A percentile compares a stretch with the other conserved stretches of the same genome.
These are phyloP conservation scores for Trialeurodes vaporariorum DNA, from an alignment of 1,140 invertebrate genomes.

Conservation along the genomic window DNA sequence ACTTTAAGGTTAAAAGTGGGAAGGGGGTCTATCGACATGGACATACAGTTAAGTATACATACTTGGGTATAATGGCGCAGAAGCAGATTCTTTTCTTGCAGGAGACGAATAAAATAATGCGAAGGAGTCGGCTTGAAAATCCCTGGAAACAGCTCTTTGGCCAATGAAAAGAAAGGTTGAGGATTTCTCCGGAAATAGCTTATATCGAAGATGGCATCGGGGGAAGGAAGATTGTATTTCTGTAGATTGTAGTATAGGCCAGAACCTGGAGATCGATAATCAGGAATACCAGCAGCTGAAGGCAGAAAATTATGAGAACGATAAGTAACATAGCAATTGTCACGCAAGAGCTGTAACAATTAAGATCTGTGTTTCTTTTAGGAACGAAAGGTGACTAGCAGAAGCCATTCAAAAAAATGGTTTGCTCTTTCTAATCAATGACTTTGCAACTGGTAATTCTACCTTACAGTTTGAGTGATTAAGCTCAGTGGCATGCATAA, in stretches of 20 bases:
- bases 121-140: slow-evolving; percentile 65
- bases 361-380: too few species aligned
- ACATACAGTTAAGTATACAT: too few species aligned
- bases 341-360: too few species aligned
- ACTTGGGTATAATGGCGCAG: slow-evolving; percentile 66
- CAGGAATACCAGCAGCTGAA: slow-evolving; percentile 85
- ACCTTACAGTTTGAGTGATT: too few species aligned
- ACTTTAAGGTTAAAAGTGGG: too few species aligned
- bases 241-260: slow-evolving; percentile 86
- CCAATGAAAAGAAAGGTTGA: slow-evolving; percentile 72
- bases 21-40: too few species aligned
- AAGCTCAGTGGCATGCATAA: too few species aligned
- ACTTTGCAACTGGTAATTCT: too few species aligned
- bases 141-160: slow-evolving; percentile 75
- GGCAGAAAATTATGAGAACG: not conserved
- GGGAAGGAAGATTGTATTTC: slow-evolving; percentile 84
- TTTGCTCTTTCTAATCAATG: too few species aligned
- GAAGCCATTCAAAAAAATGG: too few species aligned
- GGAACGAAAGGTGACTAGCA: too few species aligned
- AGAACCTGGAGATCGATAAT: slow-evolving; percentile 79
- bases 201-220: slow-evolving; percentile 92
- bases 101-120: slow-evolving; percentile 71
- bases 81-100: slow-evolving; percentile 67
- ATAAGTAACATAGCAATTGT: too few species aligned
- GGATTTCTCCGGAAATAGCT: slow-evolving; percentile 69